Conservation (phyloP, 2,113 vertebrate species). For the Sigmodon hispidus region DNA sequence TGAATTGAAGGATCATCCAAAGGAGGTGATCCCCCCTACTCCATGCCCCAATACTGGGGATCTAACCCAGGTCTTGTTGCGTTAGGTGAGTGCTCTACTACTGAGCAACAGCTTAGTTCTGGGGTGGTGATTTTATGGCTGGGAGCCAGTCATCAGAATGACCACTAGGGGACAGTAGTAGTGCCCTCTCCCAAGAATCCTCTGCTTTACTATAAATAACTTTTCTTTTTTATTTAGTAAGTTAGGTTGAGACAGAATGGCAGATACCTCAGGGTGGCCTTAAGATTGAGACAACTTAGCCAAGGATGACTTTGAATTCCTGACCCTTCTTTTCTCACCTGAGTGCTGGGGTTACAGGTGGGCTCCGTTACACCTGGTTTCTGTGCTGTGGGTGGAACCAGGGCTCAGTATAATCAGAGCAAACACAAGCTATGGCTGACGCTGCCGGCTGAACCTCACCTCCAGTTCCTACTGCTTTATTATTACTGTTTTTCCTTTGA, state of each 20-base stretch:
- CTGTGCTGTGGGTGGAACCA: background rate
- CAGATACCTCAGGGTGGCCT: background rate
- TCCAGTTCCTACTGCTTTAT: background rate
- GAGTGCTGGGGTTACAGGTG: background rate
- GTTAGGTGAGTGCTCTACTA: background rate
- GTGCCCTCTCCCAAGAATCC: background rate
- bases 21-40: background rate
- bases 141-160: constrained; percentile 9
- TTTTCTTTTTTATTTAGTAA: background rate
- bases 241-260: background rate
- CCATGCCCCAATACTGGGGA: background rate
- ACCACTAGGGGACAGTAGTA: constrained; percentile 80
- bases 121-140: background rate
- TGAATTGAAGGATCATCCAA: background rate
- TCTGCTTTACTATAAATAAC: background rate
- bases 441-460: background rate
- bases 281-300: background rate
- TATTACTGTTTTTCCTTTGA: background rate
- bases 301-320: background rate
- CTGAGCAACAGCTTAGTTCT: too few species aligned
- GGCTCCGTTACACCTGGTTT: background rate
- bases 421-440: background rate
- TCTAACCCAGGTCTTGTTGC: background rate
- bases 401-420: background rate
- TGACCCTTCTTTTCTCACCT: background rate